Evolutionary conservation across 2,888 invertebrate genomes (phyloP).

Genomic region (Cantharis flavilabris): DNA sequence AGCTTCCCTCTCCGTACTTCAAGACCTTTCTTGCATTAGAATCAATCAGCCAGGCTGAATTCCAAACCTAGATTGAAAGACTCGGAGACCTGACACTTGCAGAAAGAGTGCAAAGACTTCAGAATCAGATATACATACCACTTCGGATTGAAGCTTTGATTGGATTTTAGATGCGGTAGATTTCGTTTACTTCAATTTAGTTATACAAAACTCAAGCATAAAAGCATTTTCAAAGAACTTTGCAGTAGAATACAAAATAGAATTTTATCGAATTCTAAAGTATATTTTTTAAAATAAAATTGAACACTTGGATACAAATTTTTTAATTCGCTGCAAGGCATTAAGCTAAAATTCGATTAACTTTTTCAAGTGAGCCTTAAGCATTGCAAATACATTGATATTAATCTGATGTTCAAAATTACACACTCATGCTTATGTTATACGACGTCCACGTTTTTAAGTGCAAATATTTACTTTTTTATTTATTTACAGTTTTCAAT

Average conservation of each 20-base stretch:
- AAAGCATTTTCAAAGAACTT: constrained; percentile 30
- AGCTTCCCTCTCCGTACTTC: constrained; percentile 40
- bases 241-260: constrained; percentile 12
- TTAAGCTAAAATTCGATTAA: neutral
- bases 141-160: constrained; percentile 46
- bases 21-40: constrained; percentile 34
- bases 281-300: constrained; percentile 2
- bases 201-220: constrained; percentile 28
- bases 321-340: neutral
- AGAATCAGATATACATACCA: constrained; percentile 40
- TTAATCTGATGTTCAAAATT: neutral
- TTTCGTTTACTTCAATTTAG: constrained; percentile 30
- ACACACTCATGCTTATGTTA: neutral
- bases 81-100: constrained; percentile 41
- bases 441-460: neutral
- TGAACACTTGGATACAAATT: neutral
- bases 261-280: neutral
- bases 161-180: constrained; percentile 43
- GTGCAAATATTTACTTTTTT: neutral
- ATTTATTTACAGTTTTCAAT: neutral
- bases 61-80: constrained; percentile 41
- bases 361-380: neutral
- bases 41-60: constrained; percentile 42
- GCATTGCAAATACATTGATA: neutral
- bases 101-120: constrained; percentile 42